Evolutionary conservation across 2,113 vertebrate species (phyloP).

Genomic region (Erythrolamprus reginae): DNA sequence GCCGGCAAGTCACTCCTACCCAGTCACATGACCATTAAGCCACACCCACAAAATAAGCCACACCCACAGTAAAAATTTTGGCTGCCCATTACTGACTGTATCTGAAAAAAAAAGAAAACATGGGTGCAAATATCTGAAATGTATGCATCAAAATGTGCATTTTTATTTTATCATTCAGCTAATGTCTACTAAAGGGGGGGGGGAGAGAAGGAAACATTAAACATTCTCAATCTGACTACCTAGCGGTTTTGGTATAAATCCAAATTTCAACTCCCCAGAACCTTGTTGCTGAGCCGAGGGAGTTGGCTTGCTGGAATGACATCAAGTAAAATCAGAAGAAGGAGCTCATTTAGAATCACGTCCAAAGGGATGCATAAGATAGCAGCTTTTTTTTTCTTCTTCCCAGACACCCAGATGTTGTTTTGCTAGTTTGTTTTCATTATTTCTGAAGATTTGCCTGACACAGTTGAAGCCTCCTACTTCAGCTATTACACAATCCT

Average conservation of each 20-base stretch:
- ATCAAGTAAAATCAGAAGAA: fast-evolving
- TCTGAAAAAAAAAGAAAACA: not conserved
- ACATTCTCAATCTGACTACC: not conserved
- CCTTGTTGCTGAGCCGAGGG: fast-evolving
- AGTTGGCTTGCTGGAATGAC: not conserved
- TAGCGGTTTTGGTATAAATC: not conserved
- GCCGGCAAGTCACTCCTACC: no score
- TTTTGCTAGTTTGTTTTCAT: not conserved
- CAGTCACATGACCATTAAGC: no score
- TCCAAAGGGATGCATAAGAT: not conserved
- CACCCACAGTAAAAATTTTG: no score
- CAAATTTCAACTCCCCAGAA: not conserved
- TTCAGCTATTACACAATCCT: not conserved
- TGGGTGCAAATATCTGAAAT: not conserved
- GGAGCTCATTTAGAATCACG: not conserved
- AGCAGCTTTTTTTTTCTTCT: not conserved
- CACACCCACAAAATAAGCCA: no score
- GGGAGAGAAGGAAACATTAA: not conserved
- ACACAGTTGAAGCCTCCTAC: not conserved
- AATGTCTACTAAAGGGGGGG: not conserved
- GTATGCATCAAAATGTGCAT: not conserved
- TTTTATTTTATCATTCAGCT: not conserved
- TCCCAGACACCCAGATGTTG: constrained; percentile 2
- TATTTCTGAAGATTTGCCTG: not conserved
- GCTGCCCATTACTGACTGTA: no score